Percentiles rank a stretch among this genome's conserved stretches.
phyloP scores from a whole-genome alignment of 2,797 vertebrate genomes.

The Sebastes wilsoni region DNA sequence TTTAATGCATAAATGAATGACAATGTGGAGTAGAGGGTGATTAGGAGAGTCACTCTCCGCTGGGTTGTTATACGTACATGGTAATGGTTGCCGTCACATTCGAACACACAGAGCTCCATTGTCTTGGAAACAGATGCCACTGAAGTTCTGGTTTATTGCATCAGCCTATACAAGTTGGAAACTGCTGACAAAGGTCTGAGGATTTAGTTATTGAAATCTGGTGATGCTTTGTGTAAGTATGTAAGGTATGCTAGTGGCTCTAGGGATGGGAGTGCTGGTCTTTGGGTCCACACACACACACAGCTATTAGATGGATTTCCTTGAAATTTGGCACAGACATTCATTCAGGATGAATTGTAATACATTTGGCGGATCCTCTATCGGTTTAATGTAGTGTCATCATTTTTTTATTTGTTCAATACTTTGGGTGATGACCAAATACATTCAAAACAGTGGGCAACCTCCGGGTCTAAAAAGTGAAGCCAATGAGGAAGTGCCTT shows the following conservation, averaged over 20 bases:
- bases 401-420: background rate
- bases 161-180: constrained; percentile 31
- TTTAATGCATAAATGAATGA: constrained; percentile 69
- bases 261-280: background rate
- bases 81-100: constrained; percentile 25
- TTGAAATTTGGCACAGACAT: background rate
- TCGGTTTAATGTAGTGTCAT: background rate
- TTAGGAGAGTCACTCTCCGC: constrained; percentile 45
- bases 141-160: constrained; percentile 36
- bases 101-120: constrained; percentile 31
- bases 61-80: constrained; percentile 23
- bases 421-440: background rate
- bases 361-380: background rate
- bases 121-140: constrained; percentile 34
- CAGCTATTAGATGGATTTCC: background rate
- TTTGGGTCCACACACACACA: background rate
- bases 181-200: constrained; percentile 28
- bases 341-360: background rate
- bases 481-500: too few species aligned
- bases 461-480: too few species aligned
- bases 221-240: constrained; percentile 17
- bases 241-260: background rate
- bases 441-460: background rate
- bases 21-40: constrained; percentile 36
- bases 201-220: constrained; percentile 38